Evolutionary conservation across 2,888 invertebrate species (phyloP), one percentile per base, ranked within the genome.

Genomic region (Subacronicta megacephala): DNA sequence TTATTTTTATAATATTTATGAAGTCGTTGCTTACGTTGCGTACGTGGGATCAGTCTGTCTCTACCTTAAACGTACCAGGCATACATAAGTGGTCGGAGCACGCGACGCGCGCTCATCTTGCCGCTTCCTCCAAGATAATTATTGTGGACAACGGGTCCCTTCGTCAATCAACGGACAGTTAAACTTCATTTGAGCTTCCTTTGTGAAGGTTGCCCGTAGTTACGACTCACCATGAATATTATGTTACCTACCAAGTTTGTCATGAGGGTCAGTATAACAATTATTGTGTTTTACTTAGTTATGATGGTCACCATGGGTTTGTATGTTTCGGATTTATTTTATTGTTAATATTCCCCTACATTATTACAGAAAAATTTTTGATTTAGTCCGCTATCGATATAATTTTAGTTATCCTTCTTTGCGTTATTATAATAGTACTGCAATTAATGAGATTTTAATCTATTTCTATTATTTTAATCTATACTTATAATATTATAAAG

Each of bases 111-210:
- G 71, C 77, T 83, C 82, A 75, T 83, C 86, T 91, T 90, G 86
- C 88, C 71, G 77, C 87, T 89, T 92, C 92, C 89, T 89, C 73
- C 68, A 73, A 82, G 75, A 81, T 90, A 90, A 93, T 93, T 91
- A 90, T 82, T 77, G 78, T 77, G 84, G 81, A 91, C 90, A 92
- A 90, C 83, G 87, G 83, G 73, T 82, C 90, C 89, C 87, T 90
- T 90, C 88, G 89, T 88, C 90, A 92, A 90, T 92, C 85, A 90
- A 88, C 88, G 86, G 84, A 63, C 88, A 89, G 85, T 90, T 91
- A 84, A 90, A 91, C 88, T 88, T 87, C 86, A 90, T 91, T 90
- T 82, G 77, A 88, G 86, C 85, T 87, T 90, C 90, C 89, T 88
- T 81, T 88, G 74, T 83, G 71, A 83, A 85, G 85, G 81, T 83